A percentile compares a stretch with the other conserved stretches of the same genome.
phyloP scores from a whole-genome alignment of 2,888 invertebrate species.

The Eupithecia subumbrata region DNA sequence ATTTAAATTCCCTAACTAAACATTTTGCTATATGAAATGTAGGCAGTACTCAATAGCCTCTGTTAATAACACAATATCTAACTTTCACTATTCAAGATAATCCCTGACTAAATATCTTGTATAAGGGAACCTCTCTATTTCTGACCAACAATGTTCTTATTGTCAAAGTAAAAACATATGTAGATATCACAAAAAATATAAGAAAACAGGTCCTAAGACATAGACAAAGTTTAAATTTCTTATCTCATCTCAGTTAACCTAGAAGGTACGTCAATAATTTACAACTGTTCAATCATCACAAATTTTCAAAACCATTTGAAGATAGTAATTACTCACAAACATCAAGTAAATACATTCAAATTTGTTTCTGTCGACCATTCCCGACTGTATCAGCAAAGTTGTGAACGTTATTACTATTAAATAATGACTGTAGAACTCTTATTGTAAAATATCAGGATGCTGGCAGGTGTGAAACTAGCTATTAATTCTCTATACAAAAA shows the following conservation, averaged over 20 bases:
- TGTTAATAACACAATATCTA: neutral
- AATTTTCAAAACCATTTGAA: conserved; percentile 3
- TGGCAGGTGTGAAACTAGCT: conserved; percentile 27
- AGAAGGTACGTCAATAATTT: conserved; percentile 49
- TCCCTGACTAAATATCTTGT: neutral
- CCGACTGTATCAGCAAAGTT: neutral
- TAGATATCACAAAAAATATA: conserved; percentile 42
- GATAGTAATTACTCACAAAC: neutral
- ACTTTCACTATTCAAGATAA: neutral
- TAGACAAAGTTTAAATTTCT: conserved; percentile 23
- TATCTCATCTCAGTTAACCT: conserved; percentile 37
- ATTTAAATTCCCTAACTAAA: conserved; percentile 15
- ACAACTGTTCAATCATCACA: conserved; percentile 5
- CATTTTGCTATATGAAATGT: conserved; percentile 3
- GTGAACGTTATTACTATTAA: conserved; percentile 11
- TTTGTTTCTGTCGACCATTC: neutral
- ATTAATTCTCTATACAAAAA: neutral
- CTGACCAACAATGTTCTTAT: conserved; percentile 11
- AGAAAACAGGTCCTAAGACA: conserved; percentile 33
- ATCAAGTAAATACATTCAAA: neutral
- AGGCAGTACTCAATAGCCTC: neutral
- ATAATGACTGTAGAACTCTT: conserved; percentile 30
- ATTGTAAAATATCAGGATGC: conserved; percentile 27
- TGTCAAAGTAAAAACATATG: conserved; percentile 29
- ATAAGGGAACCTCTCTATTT: neutral